Evolutionary conservation across 1,140 invertebrate genomes (phyloP), one percentile per base, ranked within the genome.

Genomic region (Drosophila biarmipes): DNA sequence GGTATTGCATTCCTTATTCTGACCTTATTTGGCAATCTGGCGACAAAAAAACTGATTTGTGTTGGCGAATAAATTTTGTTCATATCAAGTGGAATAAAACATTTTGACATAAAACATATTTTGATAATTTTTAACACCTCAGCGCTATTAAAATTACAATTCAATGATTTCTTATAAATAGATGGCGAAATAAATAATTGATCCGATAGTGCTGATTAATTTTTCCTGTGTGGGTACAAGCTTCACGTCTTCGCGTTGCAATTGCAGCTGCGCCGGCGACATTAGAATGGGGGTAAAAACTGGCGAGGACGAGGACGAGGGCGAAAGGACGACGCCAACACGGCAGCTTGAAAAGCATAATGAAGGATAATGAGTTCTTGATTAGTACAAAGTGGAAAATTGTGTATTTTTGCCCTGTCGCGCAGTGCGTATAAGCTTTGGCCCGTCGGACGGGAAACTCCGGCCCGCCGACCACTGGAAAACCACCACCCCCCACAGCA

Each of bases 341-440:
- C 78, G 57, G 72, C 77, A 75, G 54, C 77, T 80, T 75, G 78
- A 76, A 81, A 81, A 76, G 78, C 78, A 81, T 81, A 81, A 81
- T 81, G 78, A 81, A 81, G 78, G 78, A 81, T 81, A 81, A 81
- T 81, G 78, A 81, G 78, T 81, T 81, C 78, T 80, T 81, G 78
- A 81, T 81, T 81, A 81, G 78, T 81, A 81, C 78, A 81, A 81
- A 81, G 78, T 81, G 78, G 78, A 81, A 81, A 81, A 81, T 81
- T 81, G 78, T 81, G 78, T 81, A 81, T 81, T 80, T 80, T 76
- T 80, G 66, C 56, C 45, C 67, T 73, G 67, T 72, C 59, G 49
- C 58, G 58, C 58, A 64, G 63, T 67, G 63, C 63, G 63, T 67
- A 67, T 64, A 64, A 64, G 45, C 59, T 24, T 40, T 10, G 12